A percentile compares a stretch with the other conserved stretches of the same genome.
Conservation (phyloP, 2,113 vertebrate species). For the Corvus cornix region DNA sequence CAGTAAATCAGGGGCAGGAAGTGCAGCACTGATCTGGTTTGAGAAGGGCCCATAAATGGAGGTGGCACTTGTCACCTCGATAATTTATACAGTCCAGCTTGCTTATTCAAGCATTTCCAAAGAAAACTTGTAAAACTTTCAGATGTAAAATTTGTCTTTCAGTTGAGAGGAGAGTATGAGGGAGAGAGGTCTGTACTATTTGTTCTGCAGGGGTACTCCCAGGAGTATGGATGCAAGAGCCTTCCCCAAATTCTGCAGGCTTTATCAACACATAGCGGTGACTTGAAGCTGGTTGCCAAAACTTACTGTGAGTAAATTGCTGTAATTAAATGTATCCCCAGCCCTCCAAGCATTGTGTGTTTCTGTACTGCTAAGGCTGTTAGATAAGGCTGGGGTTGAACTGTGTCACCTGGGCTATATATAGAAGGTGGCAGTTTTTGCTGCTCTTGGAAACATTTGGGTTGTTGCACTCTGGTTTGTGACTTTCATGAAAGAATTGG, state of each 20-base stretch:
- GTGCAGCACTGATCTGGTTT: not conserved
- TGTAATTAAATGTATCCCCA: not conserved
- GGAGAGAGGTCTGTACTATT: not conserved
- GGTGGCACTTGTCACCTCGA: not conserved
- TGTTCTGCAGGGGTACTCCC: not conserved
- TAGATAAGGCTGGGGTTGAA: not conserved
- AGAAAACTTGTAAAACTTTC: not conserved
- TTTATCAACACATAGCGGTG: rapidly evolving
- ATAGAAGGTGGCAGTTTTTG: not conserved
- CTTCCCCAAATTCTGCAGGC: not conserved
- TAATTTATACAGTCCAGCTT: not conserved
- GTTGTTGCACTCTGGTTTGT: not conserved
- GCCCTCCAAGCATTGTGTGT: not conserved
- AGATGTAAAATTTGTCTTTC: not conserved
- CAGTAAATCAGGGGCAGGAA: not conserved
- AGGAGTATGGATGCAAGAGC: not conserved
- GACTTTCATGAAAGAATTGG: constrained; percentile 1
- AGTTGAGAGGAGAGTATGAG: not conserved
- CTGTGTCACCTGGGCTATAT: not conserved
- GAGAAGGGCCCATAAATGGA: not conserved
- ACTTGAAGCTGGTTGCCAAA: not conserved
- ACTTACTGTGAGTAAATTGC: not conserved
- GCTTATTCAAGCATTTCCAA: not conserved
- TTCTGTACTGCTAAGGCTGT: not conserved
- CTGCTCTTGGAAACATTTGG: constrained; percentile 1